phyloP scores from a whole-genome alignment of 2,797 vertebrate genomes.

The Hyperoplus immaculatus region DNA sequence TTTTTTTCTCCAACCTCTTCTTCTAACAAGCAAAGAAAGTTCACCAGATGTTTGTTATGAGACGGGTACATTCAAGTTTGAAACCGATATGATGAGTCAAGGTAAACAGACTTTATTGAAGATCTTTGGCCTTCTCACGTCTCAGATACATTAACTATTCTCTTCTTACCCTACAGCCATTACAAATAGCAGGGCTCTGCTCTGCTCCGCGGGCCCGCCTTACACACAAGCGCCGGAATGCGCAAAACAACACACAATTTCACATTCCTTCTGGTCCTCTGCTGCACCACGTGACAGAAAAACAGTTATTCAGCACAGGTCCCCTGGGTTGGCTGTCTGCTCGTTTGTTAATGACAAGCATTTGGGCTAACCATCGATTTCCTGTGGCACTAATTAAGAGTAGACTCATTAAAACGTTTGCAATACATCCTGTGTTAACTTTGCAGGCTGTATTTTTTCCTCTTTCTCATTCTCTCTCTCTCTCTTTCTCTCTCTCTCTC shows the following conservation, averaged over 20 bases:
- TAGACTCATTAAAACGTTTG: conserved; percentile 82
- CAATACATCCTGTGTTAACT: conserved; percentile 74
- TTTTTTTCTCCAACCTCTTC: not conserved
- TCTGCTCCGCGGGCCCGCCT: conserved; percentile 44
- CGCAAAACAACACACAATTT: conserved; percentile 16
- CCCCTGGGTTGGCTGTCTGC: conserved; percentile 72
- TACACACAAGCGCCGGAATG: not conserved
- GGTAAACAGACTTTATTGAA: conserved; percentile 28
- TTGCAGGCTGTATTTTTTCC: conserved; percentile 47
- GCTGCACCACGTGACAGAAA: conserved; percentile 59
- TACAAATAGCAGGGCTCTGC: conserved; percentile 47
- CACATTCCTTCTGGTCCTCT: conserved; percentile 41
- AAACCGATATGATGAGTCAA: conserved; percentile 45
- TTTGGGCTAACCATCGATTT: conserved; percentile 82
- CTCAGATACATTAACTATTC: conserved; percentile 47
- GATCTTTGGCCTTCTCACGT: conserved; percentile 16
- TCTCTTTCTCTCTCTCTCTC: conserved; percentile 1
- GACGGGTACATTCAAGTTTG: conserved; percentile 9
- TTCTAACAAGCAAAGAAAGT: conserved; percentile 16
- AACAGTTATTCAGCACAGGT: conserved; percentile 77
- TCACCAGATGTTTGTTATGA: conserved; percentile 1
- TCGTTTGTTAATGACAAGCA: conserved; percentile 84
- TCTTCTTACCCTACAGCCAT: conserved; percentile 56
- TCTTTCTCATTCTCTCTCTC: conserved; percentile 7
- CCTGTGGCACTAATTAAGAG: conserved; percentile 85